A percentile compares a stretch with the other conserved stretches of the same genome.
Conservation (phyloP, 2,113 vertebrate genomes). For the Microtus oregoni region DNA sequence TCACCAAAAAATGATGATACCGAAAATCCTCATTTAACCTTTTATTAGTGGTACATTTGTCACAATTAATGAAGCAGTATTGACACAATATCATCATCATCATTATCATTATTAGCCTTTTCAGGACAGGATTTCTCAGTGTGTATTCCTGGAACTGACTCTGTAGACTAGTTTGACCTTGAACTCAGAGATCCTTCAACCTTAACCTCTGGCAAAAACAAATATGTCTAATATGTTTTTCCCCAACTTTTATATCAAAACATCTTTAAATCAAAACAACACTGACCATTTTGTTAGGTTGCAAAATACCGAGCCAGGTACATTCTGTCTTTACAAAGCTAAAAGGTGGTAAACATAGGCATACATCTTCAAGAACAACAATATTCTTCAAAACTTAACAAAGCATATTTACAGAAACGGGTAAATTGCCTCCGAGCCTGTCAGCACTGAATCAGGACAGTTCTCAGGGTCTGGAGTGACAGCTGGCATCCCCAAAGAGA, state of each 20-base stretch:
- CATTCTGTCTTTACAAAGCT: too few species aligned
- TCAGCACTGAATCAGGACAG: neutral
- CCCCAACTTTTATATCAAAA: too few species aligned
- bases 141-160: neutral
- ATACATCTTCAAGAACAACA: too few species aligned
- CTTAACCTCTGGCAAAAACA: too few species aligned
- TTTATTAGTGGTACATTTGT: neutral
- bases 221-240: too few species aligned
- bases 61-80: neutral
- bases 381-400: neutral
- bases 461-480: too few species aligned
- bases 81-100: neutral
- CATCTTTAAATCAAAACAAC: too few species aligned
- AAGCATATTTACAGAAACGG: neutral
- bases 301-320: too few species aligned
- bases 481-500: neutral
- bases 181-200: neutral
- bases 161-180: neutral
- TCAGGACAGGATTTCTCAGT: neutral
- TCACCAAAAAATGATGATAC: neutral
- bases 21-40: neutral
- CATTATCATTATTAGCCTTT: neutral
- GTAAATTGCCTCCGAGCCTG: neutral
- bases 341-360: too few species aligned
- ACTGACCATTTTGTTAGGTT: too few species aligned